Conservation (phyloP, 1,140 invertebrate genomes). For the Telenomus remus region DNA sequence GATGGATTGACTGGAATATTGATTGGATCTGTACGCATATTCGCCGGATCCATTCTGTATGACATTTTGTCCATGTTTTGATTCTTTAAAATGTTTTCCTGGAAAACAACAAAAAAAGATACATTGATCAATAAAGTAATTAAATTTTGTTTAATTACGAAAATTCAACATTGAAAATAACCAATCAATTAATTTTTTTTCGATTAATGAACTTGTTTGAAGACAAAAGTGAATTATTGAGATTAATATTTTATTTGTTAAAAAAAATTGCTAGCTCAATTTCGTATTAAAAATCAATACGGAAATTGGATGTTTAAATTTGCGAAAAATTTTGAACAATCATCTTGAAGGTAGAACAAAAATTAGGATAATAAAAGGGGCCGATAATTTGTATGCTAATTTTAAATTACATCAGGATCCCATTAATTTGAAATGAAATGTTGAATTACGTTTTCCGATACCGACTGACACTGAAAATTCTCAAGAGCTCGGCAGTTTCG, state of each 20-base stretch:
- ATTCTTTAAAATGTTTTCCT: not conserved
- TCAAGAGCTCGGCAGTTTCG: slow-evolving; percentile 24
- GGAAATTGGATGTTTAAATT: too few species aligned
- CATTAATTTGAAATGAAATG: slow-evolving; percentile 10
- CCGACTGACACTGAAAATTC: slow-evolving; percentile 35
- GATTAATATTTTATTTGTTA: too few species aligned
- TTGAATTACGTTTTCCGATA: slow-evolving; percentile 51
- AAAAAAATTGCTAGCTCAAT: too few species aligned
- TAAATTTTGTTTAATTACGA: not conserved
- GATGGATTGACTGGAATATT: slow-evolving; percentile 25
- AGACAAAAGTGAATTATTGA: too few species aligned
- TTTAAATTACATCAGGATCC: not conserved
- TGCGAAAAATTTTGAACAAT: too few species aligned
- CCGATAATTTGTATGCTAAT: too few species aligned
- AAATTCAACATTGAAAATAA: too few species aligned
- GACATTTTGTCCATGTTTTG: slow-evolving; percentile 15
- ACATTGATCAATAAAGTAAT: too few species aligned
- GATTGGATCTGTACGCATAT: slow-evolving; percentile 25
- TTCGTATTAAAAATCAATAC: too few species aligned
- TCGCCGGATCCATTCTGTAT: slow-evolving; percentile 15
- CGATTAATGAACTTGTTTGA: too few species aligned
- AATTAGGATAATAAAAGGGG: not conserved
- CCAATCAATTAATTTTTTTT: too few species aligned
- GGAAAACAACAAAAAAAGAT: too few species aligned
- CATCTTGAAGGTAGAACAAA: not conserved